Base-by-base conservation (phyloP, 2,113 vertebrate species). In the Heterotis niloticus region DNA sequence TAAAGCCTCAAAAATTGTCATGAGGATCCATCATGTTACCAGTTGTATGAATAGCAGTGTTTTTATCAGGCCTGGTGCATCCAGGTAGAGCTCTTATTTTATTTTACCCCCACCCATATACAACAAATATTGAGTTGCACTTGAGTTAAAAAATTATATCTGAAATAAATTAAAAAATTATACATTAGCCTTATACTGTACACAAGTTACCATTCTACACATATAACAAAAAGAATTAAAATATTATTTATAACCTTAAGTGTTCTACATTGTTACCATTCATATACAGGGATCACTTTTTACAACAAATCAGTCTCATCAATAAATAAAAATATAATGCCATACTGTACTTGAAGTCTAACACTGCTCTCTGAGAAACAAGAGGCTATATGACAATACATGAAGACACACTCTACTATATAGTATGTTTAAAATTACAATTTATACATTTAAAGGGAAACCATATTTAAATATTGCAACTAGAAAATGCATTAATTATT, bases 271-370 rank as follows among this genome's bases (percentile, higher is more conserved):
- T 88, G 85, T 88, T 88, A 91, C 89, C 85, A 86, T 91, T 87
- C 86, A 88, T 89, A 90, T 90, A 91, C 90, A 93, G 90, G 34
- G 90, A 88, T 90, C 87, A 91, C 88, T 83, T 87, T 92, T 86
- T 92, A 93, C 92, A 94, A 91, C 88, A 90, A 90, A 89, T 89
- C 81, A 78, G 89, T 56, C 81, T 92, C 83, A 82, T 91, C 87
- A 91, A 93, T 92, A 92, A 92, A 93, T 92, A 93, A 92, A 93
- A 93, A 93, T 92, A 94, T 88, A 91, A 90, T 88, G 90, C 84
- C 89, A 88, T 91, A 85, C 85, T 89, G 89, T 90, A 88, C 87
- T 91, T 86, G 88, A 87, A 89, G 84, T 89, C 88, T 92, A 92
- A 89, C 88, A 83, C 88, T 88, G 91, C 86, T 87, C 88, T 86